phyloP scores from a whole-genome alignment of 1,140 invertebrate genomes.

The Anastatus disparis region DNA sequence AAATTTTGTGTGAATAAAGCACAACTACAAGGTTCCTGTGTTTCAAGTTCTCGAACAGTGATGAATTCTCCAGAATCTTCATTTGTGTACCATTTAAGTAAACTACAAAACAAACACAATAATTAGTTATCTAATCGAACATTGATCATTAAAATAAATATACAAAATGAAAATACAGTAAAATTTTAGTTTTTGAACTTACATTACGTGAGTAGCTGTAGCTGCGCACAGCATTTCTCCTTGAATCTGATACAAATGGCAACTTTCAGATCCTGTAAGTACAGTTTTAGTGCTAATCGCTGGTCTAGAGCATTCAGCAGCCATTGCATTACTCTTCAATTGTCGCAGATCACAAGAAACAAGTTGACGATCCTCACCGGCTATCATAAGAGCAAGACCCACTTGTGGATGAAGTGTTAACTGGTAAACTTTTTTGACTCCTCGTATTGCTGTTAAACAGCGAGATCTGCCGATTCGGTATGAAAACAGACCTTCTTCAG shows the following conservation, averaged over 20 bases:
- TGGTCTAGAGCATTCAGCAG: conserved; percentile 71
- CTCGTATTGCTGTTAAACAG: conserved; percentile 67
- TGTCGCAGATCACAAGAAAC: conserved; percentile 74
- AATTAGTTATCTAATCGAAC: too few species aligned
- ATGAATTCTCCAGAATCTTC: conserved; percentile 67
- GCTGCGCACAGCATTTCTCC: conserved; percentile 72
- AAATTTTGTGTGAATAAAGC: conserved; percentile 77
- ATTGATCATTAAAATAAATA: too few species aligned
- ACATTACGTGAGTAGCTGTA: conserved; percentile 74
- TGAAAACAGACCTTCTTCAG: conserved; percentile 63
- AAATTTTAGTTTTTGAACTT: too few species aligned
- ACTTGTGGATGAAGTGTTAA: conserved; percentile 71
- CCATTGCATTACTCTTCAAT: conserved; percentile 71
- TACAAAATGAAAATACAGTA: too few species aligned
- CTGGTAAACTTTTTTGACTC: conserved; percentile 74
- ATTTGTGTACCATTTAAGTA: conserved; percentile 64
- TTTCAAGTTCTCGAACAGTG: conserved; percentile 74
- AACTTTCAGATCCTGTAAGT: conserved; percentile 68
- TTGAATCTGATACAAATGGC: conserved; percentile 72
- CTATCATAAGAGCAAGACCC: conserved; percentile 74
- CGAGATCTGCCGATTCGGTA: conserved; percentile 53
- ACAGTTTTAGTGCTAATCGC: conserved; percentile 71
- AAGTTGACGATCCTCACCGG: conserved; percentile 73
- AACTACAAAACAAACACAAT: too few species aligned
- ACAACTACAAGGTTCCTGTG: conserved; percentile 79